These are phyloP conservation scores for Sialia sialis DNA, from an alignment of 2,113 vertebrate species.

Conservation along the genomic window DNA sequence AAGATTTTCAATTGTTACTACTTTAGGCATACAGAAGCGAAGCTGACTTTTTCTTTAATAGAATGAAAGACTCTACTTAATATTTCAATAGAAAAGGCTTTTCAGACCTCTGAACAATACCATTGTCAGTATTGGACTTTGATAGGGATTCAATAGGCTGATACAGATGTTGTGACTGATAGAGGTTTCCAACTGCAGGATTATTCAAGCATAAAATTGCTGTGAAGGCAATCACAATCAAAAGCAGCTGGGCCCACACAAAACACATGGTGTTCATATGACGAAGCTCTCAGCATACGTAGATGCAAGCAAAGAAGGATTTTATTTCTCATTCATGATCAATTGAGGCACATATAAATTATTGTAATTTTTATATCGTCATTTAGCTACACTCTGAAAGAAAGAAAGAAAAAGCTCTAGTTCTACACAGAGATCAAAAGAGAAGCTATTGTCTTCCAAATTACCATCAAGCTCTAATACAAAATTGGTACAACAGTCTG, in stretches of 20 bases:
- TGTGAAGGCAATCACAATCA: conserved; percentile 24
- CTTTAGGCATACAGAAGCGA: neutral
- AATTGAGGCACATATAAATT: conserved; percentile 13
- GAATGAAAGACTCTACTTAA: neutral
- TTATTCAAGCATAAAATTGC: conserved; percentile 32
- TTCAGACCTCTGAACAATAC: neutral
- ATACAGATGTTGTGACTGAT: conserved; percentile 24
- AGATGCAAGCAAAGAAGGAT: neutral
- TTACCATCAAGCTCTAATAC: conserved; percentile 3
- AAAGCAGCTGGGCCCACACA: conserved; percentile 24
- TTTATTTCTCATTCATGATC: conserved; percentile 32
- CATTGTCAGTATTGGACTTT: neutral
- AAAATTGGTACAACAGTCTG: conserved; percentile 56
- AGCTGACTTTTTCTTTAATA: neutral
- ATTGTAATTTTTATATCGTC: neutral
- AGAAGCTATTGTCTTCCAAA: conserved; percentile 58
- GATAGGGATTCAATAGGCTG: neutral
- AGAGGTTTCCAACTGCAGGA: conserved; percentile 3
- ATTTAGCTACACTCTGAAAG: conserved; percentile 1
- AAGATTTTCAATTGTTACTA: neutral
- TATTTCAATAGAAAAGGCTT: neutral
- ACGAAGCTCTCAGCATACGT: neutral
- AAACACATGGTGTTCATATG: conserved; percentile 15
- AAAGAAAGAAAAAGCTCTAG: conserved; percentile 42
- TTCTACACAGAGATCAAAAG: conserved; percentile 45